These are phyloP conservation scores for Haemorhous mexicanus DNA, from an alignment of 2,113 vertebrate genomes.

Conservation along the genomic window DNA sequence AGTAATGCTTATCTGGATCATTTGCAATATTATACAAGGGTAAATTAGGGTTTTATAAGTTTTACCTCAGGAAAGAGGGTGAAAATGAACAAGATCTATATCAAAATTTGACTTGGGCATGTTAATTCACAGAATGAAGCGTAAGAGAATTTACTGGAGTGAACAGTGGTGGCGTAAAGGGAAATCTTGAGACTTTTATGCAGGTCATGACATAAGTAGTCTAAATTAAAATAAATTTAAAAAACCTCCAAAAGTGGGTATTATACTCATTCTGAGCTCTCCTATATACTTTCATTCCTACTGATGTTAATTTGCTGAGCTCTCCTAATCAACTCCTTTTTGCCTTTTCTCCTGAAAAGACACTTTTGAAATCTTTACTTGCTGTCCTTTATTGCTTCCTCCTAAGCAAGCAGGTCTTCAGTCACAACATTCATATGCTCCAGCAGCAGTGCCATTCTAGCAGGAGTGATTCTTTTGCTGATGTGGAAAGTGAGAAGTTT, in stretches of 20 bases:
- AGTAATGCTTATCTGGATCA: constrained; percentile 8
- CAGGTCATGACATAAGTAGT: neutral
- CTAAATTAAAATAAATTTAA: neutral
- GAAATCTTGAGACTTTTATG: neutral
- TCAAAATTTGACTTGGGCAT: neutral
- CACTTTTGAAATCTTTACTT: neutral
- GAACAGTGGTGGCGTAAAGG: neutral
- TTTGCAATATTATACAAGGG: neutral
- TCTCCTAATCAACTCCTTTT: neutral
- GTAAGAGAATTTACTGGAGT: neutral
- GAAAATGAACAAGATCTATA: neutral
- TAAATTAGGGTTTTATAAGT: neutral
- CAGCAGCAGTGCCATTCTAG: neutral
- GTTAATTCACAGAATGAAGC: neutral
- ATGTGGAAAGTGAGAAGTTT: neutral
- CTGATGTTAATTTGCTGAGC: neutral
- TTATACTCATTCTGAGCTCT: neutral
- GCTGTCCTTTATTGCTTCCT: neutral
- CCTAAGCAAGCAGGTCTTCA: neutral
- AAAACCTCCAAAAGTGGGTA: neutral
- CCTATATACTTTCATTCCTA: neutral
- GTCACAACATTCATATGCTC: rapidly evolving
- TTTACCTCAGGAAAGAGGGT: neutral
- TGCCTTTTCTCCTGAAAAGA: neutral
- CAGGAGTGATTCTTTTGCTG: neutral